These are phyloP conservation scores for Apamea monoglypha DNA, from an alignment of 2,888 invertebrate species.

Conservation along the genomic window DNA sequence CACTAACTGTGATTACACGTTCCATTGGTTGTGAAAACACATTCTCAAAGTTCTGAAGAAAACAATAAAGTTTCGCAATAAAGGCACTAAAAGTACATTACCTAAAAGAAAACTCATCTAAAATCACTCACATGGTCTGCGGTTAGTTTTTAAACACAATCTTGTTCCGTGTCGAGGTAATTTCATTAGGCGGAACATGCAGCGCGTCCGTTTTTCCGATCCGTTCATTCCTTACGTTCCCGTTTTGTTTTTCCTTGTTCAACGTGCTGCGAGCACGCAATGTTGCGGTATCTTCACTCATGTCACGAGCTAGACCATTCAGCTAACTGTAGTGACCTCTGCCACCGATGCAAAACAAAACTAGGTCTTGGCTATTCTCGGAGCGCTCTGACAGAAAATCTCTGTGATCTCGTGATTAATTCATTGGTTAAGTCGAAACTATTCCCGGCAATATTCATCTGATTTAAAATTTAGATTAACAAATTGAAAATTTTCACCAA, in stretches of 20 bases:
- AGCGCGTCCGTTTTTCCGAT: slow-evolving; percentile 43
- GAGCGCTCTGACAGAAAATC: slow-evolving; percentile 72
- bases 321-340: slow-evolving; percentile 76
- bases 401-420: slow-evolving; percentile 47
- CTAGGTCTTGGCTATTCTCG: slow-evolving; percentile 78
- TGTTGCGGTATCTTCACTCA: slow-evolving; percentile 75
- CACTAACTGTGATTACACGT: slow-evolving; percentile 3
- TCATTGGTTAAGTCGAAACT: slow-evolving; percentile 58
- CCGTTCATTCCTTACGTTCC: slow-evolving; percentile 59
- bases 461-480: background rate
- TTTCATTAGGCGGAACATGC: slow-evolving; percentile 54
- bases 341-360: slow-evolving; percentile 73
- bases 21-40: background rate
- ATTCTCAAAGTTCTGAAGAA: background rate
- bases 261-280: slow-evolving; percentile 74
- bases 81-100: background rate
- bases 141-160: slow-evolving; percentile 38
- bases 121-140: slow-evolving; percentile 17
- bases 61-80: background rate
- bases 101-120: background rate
- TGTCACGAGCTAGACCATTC: slow-evolving; percentile 70
- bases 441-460: slow-evolving; percentile 14
- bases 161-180: slow-evolving; percentile 28
- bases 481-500: background rate
- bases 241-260: slow-evolving; percentile 64